Evolutionary conservation across 2,888 invertebrate species (phyloP).

Genomic region (Drosophila subquinaria): DNA sequence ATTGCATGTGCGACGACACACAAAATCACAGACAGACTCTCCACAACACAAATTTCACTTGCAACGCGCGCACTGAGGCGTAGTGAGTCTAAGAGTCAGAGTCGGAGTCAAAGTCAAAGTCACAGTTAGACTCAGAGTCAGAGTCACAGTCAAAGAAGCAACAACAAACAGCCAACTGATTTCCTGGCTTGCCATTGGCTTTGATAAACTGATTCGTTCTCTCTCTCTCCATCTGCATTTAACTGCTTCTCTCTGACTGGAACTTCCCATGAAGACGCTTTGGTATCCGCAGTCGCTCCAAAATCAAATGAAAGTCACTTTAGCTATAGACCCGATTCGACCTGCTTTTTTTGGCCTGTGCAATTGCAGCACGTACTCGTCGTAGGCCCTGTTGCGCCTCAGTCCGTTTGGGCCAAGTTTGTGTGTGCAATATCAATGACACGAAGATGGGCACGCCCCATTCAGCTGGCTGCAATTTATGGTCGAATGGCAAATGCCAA

Average conservation of each 20-base stretch:
- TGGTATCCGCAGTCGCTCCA: conserved; percentile 80
- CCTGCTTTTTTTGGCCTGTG: conserved; percentile 70
- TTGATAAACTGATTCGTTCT: conserved; percentile 18
- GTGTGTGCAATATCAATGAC: conserved; percentile 54
- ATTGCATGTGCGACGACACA: conserved; percentile 82
- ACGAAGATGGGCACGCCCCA: conserved; percentile 60
- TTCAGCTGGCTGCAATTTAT: conserved; percentile 61
- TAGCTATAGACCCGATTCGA: conserved; percentile 46
- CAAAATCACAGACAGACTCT: conserved; percentile 66
- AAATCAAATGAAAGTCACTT: conserved; percentile 78
- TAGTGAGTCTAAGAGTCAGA: conserved; percentile 13
- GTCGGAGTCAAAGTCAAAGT: conserved; percentile 2
- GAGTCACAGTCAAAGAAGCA: conserved; percentile 5
- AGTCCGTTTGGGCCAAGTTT: conserved; percentile 14
- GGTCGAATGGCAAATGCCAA: conserved; percentile 66
- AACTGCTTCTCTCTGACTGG: conserved; percentile 5
- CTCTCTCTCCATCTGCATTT: background rate
- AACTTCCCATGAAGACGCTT: conserved; percentile 18
- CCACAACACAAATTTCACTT: conserved; percentile 68
- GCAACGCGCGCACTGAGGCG: conserved; percentile 59
- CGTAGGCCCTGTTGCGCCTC: conserved; percentile 7
- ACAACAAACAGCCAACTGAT: conserved; percentile 15
- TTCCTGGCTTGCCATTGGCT: conserved; percentile 48
- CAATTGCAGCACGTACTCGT: conserved; percentile 63
- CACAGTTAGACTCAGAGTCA: conserved; percentile 5